A percentile compares a stretch with the other conserved stretches of the same genome.
Conservation (phyloP, 1,140 invertebrate genomes). For the Oscheius sp. region DNA sequence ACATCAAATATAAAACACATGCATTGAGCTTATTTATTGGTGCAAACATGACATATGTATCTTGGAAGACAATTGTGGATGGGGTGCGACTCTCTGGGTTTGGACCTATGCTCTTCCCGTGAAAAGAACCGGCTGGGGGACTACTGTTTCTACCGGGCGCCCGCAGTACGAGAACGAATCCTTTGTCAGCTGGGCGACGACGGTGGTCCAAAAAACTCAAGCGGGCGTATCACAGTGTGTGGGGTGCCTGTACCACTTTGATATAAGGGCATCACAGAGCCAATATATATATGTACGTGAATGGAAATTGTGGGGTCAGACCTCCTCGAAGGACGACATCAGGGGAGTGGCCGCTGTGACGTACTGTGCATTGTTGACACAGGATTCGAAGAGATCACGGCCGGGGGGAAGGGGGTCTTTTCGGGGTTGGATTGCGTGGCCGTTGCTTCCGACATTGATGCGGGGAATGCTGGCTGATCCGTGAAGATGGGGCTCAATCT, state of each 20-base stretch:
- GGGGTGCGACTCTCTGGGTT: too few relatives aligned
- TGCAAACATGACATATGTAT: too few relatives aligned
- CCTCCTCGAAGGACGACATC: constrained; percentile 31
- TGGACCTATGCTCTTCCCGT: too few relatives aligned
- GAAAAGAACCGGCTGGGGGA: neutral
- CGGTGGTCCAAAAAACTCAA: neutral
- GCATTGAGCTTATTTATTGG: too few relatives aligned
- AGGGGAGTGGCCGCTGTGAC: constrained; percentile 22
- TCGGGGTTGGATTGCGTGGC: neutral
- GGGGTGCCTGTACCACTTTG: neutral
- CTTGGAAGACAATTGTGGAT: too few relatives aligned
- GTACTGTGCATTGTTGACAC: too few relatives aligned
- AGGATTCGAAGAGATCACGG: too few relatives aligned
- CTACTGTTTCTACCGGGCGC: neutral
- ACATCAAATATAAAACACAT: too few relatives aligned
- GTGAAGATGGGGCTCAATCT: neutral
- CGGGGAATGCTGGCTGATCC: neutral
- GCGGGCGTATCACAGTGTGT: neutral
- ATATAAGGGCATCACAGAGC: constrained; percentile 7
- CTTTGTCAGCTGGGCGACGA: neutral
- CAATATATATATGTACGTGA: too few relatives aligned
- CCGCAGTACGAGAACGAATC: neutral
- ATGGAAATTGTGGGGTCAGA: neutral
- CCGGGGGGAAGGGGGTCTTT: neutral
- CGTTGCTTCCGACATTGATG: neutral